Evolutionary conservation across 2,888 invertebrate genomes (phyloP).

Genomic region (Lucinisca nassula): DNA sequence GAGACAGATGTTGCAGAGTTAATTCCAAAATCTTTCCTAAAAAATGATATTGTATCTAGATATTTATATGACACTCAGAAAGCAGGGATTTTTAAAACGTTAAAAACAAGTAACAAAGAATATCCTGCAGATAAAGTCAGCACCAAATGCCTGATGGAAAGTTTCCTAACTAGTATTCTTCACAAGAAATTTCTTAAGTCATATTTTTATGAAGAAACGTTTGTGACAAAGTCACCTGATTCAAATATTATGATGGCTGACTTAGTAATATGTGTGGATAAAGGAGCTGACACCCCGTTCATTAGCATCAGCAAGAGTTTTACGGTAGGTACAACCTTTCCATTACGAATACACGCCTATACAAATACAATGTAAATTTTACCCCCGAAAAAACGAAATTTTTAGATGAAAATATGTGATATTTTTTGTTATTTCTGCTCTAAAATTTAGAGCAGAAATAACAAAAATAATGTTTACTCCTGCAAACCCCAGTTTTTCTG

Average conservation of each 20-base stretch:
- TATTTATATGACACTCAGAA: neutral
- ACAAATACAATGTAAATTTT: no score
- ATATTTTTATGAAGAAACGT: neutral
- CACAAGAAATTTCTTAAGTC: neutral
- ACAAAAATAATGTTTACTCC: no score
- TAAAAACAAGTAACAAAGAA: neutral
- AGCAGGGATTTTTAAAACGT: neutral
- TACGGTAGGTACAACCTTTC: no score
- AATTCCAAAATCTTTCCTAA: neutral
- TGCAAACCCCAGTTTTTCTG: no score
- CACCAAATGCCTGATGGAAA: neutral
- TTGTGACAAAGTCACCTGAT: neutral
- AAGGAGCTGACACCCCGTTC: no score
- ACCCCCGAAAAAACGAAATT: no score
- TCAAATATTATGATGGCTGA: neutral
- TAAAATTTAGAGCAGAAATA: no score
- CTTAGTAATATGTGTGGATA: neutral
- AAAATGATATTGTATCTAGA: neutral
- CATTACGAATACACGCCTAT: no score
- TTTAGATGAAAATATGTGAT: no score
- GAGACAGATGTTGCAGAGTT: neutral
- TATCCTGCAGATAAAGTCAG: neutral
- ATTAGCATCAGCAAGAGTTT: no score
- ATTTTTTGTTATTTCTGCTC: no score
- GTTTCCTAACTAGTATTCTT: neutral